A percentile compares a stretch with the other conserved stretches of the same genome.
phyloP scores from a whole-genome alignment of 1,140 invertebrate species.

The Monochamus saltuarius region DNA sequence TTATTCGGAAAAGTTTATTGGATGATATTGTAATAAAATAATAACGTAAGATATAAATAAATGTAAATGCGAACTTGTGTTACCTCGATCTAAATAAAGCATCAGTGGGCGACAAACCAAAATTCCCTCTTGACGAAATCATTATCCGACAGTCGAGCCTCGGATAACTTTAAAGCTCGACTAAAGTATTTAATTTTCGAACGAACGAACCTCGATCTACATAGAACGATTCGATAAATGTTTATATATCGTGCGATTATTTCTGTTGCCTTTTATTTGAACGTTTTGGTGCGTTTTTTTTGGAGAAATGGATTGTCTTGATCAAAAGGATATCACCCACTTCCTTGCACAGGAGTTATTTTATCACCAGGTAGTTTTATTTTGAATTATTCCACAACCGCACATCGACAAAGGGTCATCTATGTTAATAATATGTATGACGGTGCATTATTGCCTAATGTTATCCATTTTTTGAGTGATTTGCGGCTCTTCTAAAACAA shows the following conservation, averaged over 20 bases:
- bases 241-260: conserved; percentile 1
- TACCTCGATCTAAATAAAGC: conserved; percentile 47
- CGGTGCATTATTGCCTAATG: too few relatives aligned
- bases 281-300: conserved; percentile 8
- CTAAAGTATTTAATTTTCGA: conserved; percentile 32
- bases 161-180: conserved; percentile 31
- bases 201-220: conserved; percentile 44
- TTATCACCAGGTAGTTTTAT: conserved; percentile 58
- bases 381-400: too few relatives aligned
- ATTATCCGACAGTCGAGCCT: conserved; percentile 45
- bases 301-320: conserved; percentile 57
- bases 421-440: too few relatives aligned
- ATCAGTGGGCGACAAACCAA: conserved; percentile 47
- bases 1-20: conserved; percentile 9
- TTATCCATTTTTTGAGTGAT: too few relatives aligned
- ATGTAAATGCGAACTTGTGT: conserved; percentile 40
- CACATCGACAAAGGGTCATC: too few relatives aligned
- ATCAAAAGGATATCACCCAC: conserved; percentile 76
- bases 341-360: conserved; percentile 78
- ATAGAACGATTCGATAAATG: conserved; percentile 11
- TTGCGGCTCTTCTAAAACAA: too few relatives aligned
- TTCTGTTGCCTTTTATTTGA: conserved; percentile 11
- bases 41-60: conserved; percentile 44
- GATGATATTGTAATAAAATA: conserved; percentile 16
- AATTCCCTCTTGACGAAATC: conserved; percentile 43